phyloP scores from a whole-genome alignment of 2,797 vertebrate species.

The Diplodus sargus region DNA sequence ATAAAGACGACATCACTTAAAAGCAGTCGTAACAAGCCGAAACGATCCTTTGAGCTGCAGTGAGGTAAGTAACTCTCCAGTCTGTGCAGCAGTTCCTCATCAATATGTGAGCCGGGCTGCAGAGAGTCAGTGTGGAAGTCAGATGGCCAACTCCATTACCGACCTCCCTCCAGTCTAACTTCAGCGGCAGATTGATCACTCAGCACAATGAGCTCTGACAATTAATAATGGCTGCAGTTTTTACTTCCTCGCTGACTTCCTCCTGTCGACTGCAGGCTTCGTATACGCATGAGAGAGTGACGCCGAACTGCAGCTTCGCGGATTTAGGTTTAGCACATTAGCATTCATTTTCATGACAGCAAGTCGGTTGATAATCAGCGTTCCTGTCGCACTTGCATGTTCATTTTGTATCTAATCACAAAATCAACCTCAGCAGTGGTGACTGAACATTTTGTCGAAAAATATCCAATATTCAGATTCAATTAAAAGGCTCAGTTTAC shows the following conservation, averaged over 20 bases:
- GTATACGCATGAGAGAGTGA: neutral
- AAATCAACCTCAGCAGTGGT: conserved; percentile 36
- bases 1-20: no score
- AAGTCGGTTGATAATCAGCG: neutral
- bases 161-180: conserved; percentile 37
- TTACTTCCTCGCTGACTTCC: conserved; percentile 53
- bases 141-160: conserved; percentile 57
- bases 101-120: conserved; percentile 55
- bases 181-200: conserved; percentile 46
- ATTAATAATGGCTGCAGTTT: conserved; percentile 79
- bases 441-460: conserved; percentile 25
- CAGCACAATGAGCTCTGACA: conserved; percentile 71
- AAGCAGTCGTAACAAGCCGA: neutral
- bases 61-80: conserved; percentile 19
- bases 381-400: conserved; percentile 12
- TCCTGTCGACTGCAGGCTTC: conserved; percentile 24
- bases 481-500: conserved; percentile 61
- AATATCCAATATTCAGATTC: conserved; percentile 38
- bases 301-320: neutral
- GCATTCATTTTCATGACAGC: neutral
- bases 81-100: conserved; percentile 31
- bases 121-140: conserved; percentile 41
- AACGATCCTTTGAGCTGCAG: conserved; percentile 4
- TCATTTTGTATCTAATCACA: conserved; percentile 27
- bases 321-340: conserved; percentile 3